phyloP scores from a whole-genome alignment of 2,888 invertebrate species.

The Phytoseiulus persimilis region DNA sequence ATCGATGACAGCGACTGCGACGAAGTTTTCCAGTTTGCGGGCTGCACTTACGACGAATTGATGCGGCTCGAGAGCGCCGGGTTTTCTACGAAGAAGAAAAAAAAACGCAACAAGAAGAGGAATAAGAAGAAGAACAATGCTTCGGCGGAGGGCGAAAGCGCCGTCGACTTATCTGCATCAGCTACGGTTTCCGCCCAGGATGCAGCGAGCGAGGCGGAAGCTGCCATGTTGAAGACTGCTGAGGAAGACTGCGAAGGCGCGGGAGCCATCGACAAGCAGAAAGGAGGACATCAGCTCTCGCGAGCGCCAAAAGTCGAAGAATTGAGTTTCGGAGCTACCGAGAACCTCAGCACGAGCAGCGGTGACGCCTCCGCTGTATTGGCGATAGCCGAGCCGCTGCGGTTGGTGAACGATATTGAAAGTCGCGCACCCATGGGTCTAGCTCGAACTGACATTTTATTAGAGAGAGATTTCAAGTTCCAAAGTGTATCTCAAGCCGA shows the following conservation, averaged over 20 bases:
- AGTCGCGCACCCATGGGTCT: not conserved
- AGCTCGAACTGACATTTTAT: not conserved
- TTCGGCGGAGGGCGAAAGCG: not conserved
- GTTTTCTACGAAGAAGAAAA: not conserved
- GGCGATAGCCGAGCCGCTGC: not conserved
- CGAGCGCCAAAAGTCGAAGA: too few relatives aligned
- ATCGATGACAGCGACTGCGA: constrained; percentile 33
- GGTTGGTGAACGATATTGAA: not conserved
- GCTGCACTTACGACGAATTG: not conserved
- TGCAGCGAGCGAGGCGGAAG: too few relatives aligned
- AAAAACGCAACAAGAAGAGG: not conserved
- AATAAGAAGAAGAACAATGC: not conserved
- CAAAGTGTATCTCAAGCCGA: not conserved
- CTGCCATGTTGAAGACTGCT: too few relatives aligned
- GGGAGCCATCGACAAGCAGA: too few relatives aligned
- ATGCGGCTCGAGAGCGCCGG: not conserved
- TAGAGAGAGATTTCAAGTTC: not conserved
- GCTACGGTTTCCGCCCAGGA: too few relatives aligned
- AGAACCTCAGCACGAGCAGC: not conserved
- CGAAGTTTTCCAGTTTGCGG: not conserved
- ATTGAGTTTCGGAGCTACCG: too few relatives aligned
- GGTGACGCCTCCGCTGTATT: not conserved
- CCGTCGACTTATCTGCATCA: not conserved
- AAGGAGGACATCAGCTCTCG: too few relatives aligned
- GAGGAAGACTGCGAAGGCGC: too few relatives aligned